A percentile compares a stretch with the other conserved stretches of the same genome.
phyloP scores from a whole-genome alignment of 2,888 invertebrate species.

The Alloscopus bannaensis region DNA sequence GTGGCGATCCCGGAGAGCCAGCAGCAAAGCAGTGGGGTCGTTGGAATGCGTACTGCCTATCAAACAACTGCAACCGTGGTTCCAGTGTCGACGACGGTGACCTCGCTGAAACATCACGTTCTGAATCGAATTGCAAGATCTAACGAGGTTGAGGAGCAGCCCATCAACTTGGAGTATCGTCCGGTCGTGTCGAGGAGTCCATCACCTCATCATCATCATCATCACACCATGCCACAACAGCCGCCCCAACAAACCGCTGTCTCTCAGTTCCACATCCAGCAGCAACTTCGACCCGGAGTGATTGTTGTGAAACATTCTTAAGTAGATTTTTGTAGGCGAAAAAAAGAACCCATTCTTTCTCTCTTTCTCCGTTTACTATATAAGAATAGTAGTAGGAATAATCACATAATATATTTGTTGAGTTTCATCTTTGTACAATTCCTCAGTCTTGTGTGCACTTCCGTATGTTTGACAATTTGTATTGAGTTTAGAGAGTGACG shows the following conservation, averaged over 20 bases:
- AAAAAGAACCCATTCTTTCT: not conserved
- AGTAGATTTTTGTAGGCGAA: conserved; percentile 21
- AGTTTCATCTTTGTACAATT: not conserved
- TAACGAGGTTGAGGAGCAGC: conserved; percentile 70
- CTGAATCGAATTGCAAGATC: conserved; percentile 68
- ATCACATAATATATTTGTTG: conserved; percentile 25
- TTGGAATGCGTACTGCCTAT: conserved; percentile 43
- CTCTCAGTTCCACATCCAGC: conserved; percentile 67
- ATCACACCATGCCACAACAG: conserved; percentile 39
- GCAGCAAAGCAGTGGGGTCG: conserved; percentile 19
- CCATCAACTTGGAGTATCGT: conserved; percentile 73
- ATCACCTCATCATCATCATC: conserved; percentile 60
- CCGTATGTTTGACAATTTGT: conserved; percentile 42
- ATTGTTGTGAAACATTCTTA: conserved; percentile 87
- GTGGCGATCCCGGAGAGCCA: conserved; percentile 24
- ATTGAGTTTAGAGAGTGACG: conserved; percentile 40
- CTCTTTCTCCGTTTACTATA: not conserved
- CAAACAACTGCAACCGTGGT: conserved; percentile 49
- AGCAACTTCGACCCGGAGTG: conserved; percentile 89
- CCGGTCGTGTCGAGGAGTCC: conserved; percentile 67
- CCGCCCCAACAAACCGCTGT: conserved; percentile 53
- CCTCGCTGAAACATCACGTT: conserved; percentile 72
- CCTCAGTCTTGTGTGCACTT: not conserved
- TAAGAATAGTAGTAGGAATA: conserved; percentile 7
- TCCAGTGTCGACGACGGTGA: conserved; percentile 69